Evolutionary conservation across 1,140 invertebrate genomes (phyloP), one percentile per base, ranked within the genome.

Genomic region (Drosophila nigromelanica): DNA sequence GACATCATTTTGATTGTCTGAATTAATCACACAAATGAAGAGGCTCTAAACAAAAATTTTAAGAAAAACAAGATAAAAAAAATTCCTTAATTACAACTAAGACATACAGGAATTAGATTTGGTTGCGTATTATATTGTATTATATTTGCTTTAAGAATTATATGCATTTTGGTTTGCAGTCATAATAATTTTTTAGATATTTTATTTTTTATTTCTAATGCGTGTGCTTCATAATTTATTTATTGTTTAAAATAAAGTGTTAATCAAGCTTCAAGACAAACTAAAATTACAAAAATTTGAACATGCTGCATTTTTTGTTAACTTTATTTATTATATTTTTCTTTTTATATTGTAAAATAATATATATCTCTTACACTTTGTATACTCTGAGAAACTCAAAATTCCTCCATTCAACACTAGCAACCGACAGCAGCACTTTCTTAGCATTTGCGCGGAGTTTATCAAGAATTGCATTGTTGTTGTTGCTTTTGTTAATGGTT

Each of bases 1-100:
- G 63, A 73, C 70, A 56, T 73, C 48, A 60, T 68, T 73, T 54
- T 27, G 55, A 47, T 59, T 50, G 42, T 37, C 30, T 55, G 30
- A 45, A 56, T 45, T 33, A n/a, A n/a, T 40, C 1, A 43, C 24
- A 45, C 40, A 30, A 10, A 43, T 33, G 30, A 52, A 52, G 10
- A 30, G 50, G 37, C 30, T 35, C 21, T 11, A 55, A 39, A 33
- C 2, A 10, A 35, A 35, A 10, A 27, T 50, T 1, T 6, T 33
- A 47, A 24, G 3, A 45, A 39, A 40, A 5, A 24, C 7, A 56
- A 14, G 5, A 14, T 18, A 18, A 18, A 18, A 18, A 35, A 3
- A 10, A 37, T 10, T 40, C 7, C 12, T n/a, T 27, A 27, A 42
- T 42, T n/a, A 55, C 11, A 40, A 18, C 10, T 27, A 11, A 39